phyloP scores from a whole-genome alignment of 2,113 vertebrate genomes.

The Etheostoma spectabile region DNA sequence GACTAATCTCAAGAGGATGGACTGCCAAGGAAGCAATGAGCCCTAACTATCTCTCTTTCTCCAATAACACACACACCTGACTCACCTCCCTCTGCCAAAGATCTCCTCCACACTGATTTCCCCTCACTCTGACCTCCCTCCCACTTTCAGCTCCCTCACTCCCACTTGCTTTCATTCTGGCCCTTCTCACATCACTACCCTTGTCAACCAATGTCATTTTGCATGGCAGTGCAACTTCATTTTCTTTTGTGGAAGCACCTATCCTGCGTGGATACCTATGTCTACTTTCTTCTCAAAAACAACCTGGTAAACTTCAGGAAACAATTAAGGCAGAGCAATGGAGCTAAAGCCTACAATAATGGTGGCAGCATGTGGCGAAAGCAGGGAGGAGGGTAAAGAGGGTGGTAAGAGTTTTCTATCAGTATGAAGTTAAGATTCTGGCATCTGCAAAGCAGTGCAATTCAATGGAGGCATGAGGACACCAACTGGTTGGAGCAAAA shows the following conservation, averaged over 20 bases:
- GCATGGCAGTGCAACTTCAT: background rate
- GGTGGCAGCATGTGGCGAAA: constrained; percentile 67
- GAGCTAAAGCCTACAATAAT: constrained; percentile 77
- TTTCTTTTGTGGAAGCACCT: background rate
- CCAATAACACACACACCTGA: constrained; percentile 56
- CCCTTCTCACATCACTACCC: background rate
- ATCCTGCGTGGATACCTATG: constrained; percentile 26
- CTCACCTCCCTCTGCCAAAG: constrained; percentile 43
- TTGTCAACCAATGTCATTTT: constrained; percentile 15
- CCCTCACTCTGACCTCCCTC: constrained; percentile 30
- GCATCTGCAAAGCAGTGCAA: background rate
- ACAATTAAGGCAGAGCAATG: constrained; percentile 77
- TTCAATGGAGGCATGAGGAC: constrained; percentile 87
- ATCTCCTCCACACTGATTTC: constrained; percentile 34
- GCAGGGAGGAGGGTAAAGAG: constrained; percentile 25
- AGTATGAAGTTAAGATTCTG: constrained; percentile 37
- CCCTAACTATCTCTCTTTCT: constrained; percentile 60
- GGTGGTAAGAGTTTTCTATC: constrained; percentile 44
- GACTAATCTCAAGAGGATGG: constrained; percentile 56
- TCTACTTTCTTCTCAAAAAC: constrained; percentile 52
- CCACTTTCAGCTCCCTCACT: constrained; percentile 20
- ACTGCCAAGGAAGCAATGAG: constrained; percentile 68
- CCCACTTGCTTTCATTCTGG: constrained; percentile 19
- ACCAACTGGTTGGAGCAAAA: constrained; percentile 83
- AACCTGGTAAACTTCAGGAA: constrained; percentile 75